phyloP scores from a whole-genome alignment of 1,140 invertebrate genomes.

The Neodiprion pinetum region DNA sequence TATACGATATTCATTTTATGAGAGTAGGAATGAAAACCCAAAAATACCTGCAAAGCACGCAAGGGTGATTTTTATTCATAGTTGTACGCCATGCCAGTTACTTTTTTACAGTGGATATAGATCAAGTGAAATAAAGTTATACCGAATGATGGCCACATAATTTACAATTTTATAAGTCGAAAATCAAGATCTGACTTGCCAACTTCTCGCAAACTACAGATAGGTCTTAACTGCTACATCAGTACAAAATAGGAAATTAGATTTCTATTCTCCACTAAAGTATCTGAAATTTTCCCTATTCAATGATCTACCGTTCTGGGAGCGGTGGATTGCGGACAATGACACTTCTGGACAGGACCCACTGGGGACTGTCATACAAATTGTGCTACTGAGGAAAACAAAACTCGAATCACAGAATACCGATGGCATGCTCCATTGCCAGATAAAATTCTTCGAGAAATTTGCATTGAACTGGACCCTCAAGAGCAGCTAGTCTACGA shows the following conservation, averaged over 20 bases:
- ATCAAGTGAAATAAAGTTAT: slow-evolving; percentile 87
- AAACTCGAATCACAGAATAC: slow-evolving; percentile 76
- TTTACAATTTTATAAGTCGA: slow-evolving; percentile 86
- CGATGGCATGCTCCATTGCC: slow-evolving; percentile 72
- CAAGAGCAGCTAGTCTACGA: slow-evolving; percentile 82
- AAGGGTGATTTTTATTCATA: slow-evolving; percentile 16
- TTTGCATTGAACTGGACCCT: slow-evolving; percentile 68
- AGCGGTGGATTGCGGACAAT: slow-evolving; percentile 77
- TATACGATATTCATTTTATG: neutral
- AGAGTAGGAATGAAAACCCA: neutral
- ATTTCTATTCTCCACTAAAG: slow-evolving; percentile 87
- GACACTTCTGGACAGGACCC: slow-evolving; percentile 73
- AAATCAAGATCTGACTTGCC: slow-evolving; percentile 74
- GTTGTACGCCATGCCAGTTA: slow-evolving; percentile 8
- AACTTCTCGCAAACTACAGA: slow-evolving; percentile 67
- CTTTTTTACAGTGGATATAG: slow-evolving; percentile 48
- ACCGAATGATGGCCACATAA: slow-evolving; percentile 91
- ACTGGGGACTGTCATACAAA: slow-evolving; percentile 80
- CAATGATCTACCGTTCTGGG: slow-evolving; percentile 76
- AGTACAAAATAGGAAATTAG: slow-evolving; percentile 91
- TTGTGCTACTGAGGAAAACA: slow-evolving; percentile 82
- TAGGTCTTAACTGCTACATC: slow-evolving; percentile 95
- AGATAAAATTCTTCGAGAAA: slow-evolving; percentile 65
- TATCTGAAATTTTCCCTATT: slow-evolving; percentile 88
- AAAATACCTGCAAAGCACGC: neutral